These are phyloP conservation scores for Shinisaurus crocodilurus DNA, from an alignment of 2,113 vertebrate species.

Conservation along the genomic window DNA sequence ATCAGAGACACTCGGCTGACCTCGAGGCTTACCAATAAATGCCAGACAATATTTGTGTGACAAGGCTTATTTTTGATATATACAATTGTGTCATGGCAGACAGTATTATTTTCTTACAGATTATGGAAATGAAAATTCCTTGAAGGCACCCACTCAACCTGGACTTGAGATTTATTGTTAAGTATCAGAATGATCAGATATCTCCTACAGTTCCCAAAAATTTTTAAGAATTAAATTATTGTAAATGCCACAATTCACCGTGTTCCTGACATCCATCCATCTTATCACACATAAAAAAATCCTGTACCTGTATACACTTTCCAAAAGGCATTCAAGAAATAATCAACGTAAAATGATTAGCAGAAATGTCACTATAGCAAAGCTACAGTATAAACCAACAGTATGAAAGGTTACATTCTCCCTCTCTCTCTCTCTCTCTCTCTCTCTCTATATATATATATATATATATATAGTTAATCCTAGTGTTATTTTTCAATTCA, in stretches of 20 bases:
- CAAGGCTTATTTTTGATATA: not conserved
- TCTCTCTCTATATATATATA: not conserved
- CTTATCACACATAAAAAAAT: conserved; percentile 12
- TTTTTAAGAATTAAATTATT: not conserved
- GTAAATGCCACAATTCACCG: not conserved
- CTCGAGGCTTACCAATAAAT: not conserved
- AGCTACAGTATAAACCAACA: conserved; percentile 24
- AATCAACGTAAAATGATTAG: conserved; percentile 39
- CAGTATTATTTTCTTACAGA: not conserved
- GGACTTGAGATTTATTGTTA: not conserved
- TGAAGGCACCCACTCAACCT: not conserved
- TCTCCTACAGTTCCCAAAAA: not conserved
- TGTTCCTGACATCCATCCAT: not conserved
- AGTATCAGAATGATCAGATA: not conserved
- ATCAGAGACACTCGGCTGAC: not conserved
- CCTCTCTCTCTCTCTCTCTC: not conserved
- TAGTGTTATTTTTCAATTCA: conserved; percentile 72
- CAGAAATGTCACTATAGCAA: conserved; percentile 46
- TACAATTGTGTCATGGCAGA: not conserved
- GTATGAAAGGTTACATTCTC: conserved; percentile 48
- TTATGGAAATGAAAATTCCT: not conserved
- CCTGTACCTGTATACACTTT: not conserved
- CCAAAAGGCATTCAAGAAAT: conserved; percentile 22
- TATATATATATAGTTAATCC: not conserved
- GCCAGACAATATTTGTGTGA: not conserved